Conservation (phyloP, 1,140 invertebrate genomes). For the Harpegnathos saltator region DNA sequence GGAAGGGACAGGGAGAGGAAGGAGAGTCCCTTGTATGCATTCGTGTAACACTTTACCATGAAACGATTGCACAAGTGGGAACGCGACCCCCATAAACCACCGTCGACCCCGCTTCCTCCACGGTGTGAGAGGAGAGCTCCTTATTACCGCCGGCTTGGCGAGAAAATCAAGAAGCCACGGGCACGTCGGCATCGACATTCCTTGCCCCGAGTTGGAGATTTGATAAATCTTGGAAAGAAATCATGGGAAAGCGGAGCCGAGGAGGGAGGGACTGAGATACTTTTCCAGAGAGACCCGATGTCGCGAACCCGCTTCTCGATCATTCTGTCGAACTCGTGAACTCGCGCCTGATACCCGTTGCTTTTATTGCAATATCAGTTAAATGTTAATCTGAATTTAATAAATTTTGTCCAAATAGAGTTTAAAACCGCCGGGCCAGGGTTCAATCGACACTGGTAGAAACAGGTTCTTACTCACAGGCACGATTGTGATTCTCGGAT, state of each 20-base stretch:
- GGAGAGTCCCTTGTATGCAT: constrained; percentile 61
- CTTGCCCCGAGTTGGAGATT: constrained; percentile 33
- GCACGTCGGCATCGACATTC: constrained; percentile 61
- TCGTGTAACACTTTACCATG: constrained; percentile 72
- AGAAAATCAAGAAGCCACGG: constrained; percentile 66
- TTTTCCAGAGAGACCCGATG: neutral
- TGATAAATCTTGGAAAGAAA: constrained; percentile 62
- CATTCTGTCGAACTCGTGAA: no score
- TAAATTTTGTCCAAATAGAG: no score
- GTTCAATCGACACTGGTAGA: no score
- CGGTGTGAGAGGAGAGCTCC: constrained; percentile 64
- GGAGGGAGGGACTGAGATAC: constrained; percentile 1
- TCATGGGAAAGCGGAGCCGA: constrained; percentile 16
- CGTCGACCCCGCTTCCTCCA: constrained; percentile 70
- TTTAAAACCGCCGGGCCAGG: no score
- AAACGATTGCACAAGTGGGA: constrained; percentile 72
- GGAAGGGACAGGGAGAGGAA: neutral
- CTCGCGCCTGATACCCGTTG: no score
- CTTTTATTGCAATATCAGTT: no score
- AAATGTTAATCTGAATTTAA: no score
- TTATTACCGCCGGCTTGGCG: constrained; percentile 64
- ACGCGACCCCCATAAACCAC: constrained; percentile 76
- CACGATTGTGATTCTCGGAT: no score
- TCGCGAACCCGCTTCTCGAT: neutral
- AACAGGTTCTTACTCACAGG: no score